phyloP scores from a whole-genome alignment of 2,797 vertebrate genomes.

The Trachops cirrhosus region DNA sequence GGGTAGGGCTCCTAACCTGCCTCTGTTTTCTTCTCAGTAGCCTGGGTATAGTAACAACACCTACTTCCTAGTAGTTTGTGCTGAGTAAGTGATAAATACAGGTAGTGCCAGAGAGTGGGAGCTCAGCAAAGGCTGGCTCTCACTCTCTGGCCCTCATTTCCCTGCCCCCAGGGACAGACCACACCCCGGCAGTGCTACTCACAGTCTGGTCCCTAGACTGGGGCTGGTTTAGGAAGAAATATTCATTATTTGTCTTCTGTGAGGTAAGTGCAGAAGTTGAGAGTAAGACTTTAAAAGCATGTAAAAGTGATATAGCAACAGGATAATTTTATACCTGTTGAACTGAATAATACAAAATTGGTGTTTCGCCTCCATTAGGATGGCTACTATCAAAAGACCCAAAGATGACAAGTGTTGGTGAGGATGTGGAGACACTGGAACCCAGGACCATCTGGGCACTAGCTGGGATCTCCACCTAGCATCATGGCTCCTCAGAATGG shows the following conservation, averaged over 20 bases:
- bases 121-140: not conserved
- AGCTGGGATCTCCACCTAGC: not conserved
- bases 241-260: not conserved
- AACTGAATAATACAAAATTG: not conserved
- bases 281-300: not conserved
- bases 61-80: not conserved
- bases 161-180: fast-evolving
- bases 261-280: not conserved
- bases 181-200: not conserved
- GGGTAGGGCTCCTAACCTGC: fast-evolving
- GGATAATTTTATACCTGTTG: not conserved
- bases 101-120: not conserved
- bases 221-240: not conserved
- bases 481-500: not conserved
- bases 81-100: fast-evolving
- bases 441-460: not conserved
- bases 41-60: not conserved
- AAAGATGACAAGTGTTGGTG: not conserved
- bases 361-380: not conserved
- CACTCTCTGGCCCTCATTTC: fast-evolving
- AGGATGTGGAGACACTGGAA: not conserved
- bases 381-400: not conserved
- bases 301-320: not conserved
- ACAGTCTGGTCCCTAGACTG: not conserved
- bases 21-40: not conserved